A percentile compares a stretch with the other conserved stretches of the same genome.
These are phyloP conservation scores for Catostylus mosaicus DNA, from an alignment of 30 jellyfish, hydroid and myxozoan genomes.

Conservation along the genomic window DNA sequence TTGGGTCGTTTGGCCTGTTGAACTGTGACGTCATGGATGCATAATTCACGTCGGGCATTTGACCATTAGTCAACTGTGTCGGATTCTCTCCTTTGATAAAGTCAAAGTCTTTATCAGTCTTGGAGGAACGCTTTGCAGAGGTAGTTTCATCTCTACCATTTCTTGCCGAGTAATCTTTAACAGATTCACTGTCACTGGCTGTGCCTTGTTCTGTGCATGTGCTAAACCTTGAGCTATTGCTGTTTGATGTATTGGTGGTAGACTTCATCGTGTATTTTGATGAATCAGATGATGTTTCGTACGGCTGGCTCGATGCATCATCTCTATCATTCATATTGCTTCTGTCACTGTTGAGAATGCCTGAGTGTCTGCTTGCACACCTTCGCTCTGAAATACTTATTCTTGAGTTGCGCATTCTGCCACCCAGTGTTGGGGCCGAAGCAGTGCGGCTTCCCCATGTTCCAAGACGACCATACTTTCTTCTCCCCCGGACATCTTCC, in stretches of 20 bases:
- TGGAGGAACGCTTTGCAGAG: constrained; percentile 14
- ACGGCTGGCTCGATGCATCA: constrained; percentile 80
- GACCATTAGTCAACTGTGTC: constrained; percentile 39
- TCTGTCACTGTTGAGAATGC: constrained; percentile 41
- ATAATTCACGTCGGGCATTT: constrained; percentile 31
- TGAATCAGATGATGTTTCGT: constrained; percentile 85
- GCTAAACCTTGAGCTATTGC: constrained; percentile 76
- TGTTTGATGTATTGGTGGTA: constrained; percentile 60
- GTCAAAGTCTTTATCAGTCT: constrained; percentile 23
- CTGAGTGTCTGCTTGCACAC: constrained; percentile 75
- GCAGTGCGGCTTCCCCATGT: constrained; percentile 99
- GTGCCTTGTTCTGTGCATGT: constrained; percentile 77
- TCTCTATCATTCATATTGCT: constrained; percentile 32
- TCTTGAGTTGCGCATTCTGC: constrained; percentile 76
- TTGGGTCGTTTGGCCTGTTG: constrained; percentile 30
- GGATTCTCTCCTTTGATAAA: constrained; percentile 12
- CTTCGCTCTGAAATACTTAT: constrained; percentile 68
- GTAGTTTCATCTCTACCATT: constrained; percentile 45
- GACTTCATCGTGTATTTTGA: constrained; percentile 82
- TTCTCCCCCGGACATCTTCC: constrained; percentile 86
- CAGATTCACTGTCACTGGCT: constrained; percentile 68
- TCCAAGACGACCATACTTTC: constrained; percentile 77
- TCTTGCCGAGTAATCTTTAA: constrained; percentile 23
- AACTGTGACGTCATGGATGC: constrained; percentile 7
- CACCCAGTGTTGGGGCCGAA: constrained; percentile 97